Base-by-base conservation (phyloP, 1,140 invertebrate genomes). In the Diprion similis region DNA sequence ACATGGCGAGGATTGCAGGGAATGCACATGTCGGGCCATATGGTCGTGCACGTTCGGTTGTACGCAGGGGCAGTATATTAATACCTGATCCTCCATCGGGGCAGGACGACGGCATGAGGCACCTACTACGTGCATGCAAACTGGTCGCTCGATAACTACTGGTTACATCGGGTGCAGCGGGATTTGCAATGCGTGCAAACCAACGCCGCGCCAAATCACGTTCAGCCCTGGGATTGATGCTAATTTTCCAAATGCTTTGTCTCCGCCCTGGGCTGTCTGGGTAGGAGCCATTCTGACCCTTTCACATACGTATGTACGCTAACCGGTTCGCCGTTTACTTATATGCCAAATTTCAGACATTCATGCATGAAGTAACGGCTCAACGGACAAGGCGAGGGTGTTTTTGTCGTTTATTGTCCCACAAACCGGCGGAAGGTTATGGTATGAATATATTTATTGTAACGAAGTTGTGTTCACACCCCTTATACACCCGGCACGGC, bases 1-100 rank as follows among this genome's bases (percentile, higher is more conserved):
- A 68, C 66, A 68, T 68, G 66, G 66, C 66, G 66, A 68, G 66
- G 15, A 68, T 68, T 68, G 15, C 19, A 19, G 66, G 66, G 66
- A 68, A 68, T 0, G 15, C 66, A 68, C 66, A 68, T 68, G 66
- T 68, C 66, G 66, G 17, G 37, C 66, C 66, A 68, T n/a, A 68
- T 68, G 66, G 11, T 68, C 66, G 19, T 37, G 24, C 24, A 37
- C 18, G 66, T 68, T 68, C 66, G 51, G 51, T 59, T 59, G 37
- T 68, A 68, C 18, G 66, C 66, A 68, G 59, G 59, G 59, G 17
- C 59, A 18, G 66, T 68, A 17, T 68, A 68, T 68, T 68, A 68
- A 68, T 68, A 68, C 66, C 66, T 68, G 66, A 68, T 68, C 66
- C 66, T 15, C 8, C 66, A 0, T 11, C 8, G 37, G 17, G 19